These are phyloP conservation scores for Catocala nupta DNA, from an alignment of 2,888 invertebrate genomes.

Conservation along the genomic window DNA sequence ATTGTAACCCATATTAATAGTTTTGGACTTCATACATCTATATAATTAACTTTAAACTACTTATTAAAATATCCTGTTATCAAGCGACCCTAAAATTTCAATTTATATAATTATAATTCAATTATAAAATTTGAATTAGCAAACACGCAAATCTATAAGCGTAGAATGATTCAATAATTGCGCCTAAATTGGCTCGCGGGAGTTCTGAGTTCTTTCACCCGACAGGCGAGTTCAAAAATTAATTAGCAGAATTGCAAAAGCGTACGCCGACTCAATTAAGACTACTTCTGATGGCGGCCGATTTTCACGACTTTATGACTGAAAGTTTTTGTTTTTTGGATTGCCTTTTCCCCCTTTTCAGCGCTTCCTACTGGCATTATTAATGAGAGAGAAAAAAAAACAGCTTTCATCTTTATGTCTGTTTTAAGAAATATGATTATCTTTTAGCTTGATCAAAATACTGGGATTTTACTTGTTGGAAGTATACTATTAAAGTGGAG, in stretches of 20 bases:
- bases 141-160: constrained; percentile 49
- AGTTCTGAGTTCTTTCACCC: constrained; percentile 56
- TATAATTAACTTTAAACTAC: too few species aligned
- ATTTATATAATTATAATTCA: too few species aligned
- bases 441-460: constrained; percentile 8
- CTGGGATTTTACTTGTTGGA: neutral
- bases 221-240: constrained; percentile 69
- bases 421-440: constrained; percentile 16
- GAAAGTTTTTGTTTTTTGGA: constrained; percentile 44
- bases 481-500: too few species aligned
- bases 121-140: constrained; percentile 31
- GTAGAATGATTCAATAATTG: constrained; percentile 68
- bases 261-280: constrained; percentile 60
- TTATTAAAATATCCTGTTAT: too few species aligned
- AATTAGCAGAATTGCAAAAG: constrained; percentile 69
- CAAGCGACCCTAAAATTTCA: too few species aligned
- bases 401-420: constrained; percentile 27
- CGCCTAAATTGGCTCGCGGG: constrained; percentile 57
- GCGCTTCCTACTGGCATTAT: constrained; percentile 38
- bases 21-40: too few species aligned
- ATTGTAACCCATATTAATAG: too few species aligned
- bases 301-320: constrained; percentile 55
- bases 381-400: constrained; percentile 37
- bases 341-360: constrained; percentile 38
- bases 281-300: constrained; percentile 52